phyloP scores from a whole-genome alignment of 23 tunicate species.

The Oikopleura vanhoeffeni region DNA sequence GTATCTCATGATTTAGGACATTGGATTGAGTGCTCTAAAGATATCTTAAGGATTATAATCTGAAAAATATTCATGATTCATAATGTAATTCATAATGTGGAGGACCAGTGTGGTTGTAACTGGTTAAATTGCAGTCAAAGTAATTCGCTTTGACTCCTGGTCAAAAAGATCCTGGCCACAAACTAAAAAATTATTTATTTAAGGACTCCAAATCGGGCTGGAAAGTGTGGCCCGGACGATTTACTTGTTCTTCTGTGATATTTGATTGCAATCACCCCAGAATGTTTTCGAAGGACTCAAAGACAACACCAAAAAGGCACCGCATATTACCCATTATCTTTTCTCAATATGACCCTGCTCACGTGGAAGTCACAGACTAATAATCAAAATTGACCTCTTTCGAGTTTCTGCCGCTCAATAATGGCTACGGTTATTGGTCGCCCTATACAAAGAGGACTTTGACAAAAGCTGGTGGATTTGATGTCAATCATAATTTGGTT shows the following conservation, averaged over 20 bases:
- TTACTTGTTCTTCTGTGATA: constrained; percentile 70
- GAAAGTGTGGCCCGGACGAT: constrained; percentile 36
- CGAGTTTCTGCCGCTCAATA: constrained; percentile 55
- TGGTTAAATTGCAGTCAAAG: too few relatives aligned
- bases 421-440: constrained; percentile 70
- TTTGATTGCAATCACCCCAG: constrained; percentile 46
- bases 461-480: constrained; percentile 57
- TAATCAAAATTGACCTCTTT: constrained; percentile 19
- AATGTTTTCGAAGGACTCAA: constrained; percentile 42
- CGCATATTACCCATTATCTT: constrained; percentile 55
- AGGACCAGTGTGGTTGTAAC: too few relatives aligned
- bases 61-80: too few relatives aligned
- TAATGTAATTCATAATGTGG: too few relatives aligned
- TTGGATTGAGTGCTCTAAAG: too few relatives aligned
- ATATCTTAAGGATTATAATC: too few relatives aligned
- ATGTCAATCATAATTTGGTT: constrained; percentile 55
- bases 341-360: constrained; percentile 34
- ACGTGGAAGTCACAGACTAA: constrained; percentile 3
- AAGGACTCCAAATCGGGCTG: constrained; percentile 69
- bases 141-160: too few relatives aligned
- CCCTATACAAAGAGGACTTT: constrained; percentile 60
- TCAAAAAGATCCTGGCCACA: too few relatives aligned
- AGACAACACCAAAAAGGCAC: constrained; percentile 31
- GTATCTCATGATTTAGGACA: too few relatives aligned
- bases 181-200: too few relatives aligned